Conservation (phyloP, 2,888 invertebrate genomes). For the Nomada lathburiana region DNA sequence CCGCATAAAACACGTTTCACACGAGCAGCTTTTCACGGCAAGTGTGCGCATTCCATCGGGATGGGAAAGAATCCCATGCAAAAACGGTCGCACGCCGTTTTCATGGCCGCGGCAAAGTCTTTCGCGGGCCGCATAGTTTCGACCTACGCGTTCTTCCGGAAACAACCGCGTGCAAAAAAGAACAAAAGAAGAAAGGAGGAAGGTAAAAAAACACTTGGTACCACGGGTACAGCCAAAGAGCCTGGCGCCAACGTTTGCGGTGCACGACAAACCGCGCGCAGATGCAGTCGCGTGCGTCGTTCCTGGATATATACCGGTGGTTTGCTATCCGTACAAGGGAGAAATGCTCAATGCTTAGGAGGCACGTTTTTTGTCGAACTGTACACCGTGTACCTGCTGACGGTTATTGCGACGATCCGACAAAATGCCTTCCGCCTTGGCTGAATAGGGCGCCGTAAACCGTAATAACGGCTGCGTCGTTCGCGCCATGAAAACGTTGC, state of each 20-base stretch:
- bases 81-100: conserved; percentile 30
- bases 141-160: conserved; percentile 33
- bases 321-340: conserved; percentile 40
- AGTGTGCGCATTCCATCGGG: not conserved
- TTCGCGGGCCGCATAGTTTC: not conserved
- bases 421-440: conserved; percentile 42
- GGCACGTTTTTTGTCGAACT: conserved; percentile 38
- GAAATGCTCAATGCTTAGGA: conserved; percentile 38
- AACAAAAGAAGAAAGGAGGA: too few species aligned
- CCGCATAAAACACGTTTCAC: conserved; percentile 13
- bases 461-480: conserved; percentile 30
- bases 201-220: not conserved
- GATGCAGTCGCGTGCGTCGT: conserved; percentile 32
- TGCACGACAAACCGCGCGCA: conserved; percentile 13
- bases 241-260: conserved; percentile 49
- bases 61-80: conserved; percentile 5
- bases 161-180: conserved; percentile 17
- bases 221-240: conserved; percentile 1
- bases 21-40: conserved; percentile 25
- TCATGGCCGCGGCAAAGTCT: conserved; percentile 9
- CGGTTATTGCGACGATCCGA: conserved; percentile 46
- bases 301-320: not conserved
- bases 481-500: conserved; percentile 30
- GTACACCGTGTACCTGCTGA: conserved; percentile 16
- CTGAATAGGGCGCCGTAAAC: conserved; percentile 40